Evolutionary conservation across 2,888 invertebrate species (phyloP).

Genomic region (Lithophane ornitopus): DNA sequence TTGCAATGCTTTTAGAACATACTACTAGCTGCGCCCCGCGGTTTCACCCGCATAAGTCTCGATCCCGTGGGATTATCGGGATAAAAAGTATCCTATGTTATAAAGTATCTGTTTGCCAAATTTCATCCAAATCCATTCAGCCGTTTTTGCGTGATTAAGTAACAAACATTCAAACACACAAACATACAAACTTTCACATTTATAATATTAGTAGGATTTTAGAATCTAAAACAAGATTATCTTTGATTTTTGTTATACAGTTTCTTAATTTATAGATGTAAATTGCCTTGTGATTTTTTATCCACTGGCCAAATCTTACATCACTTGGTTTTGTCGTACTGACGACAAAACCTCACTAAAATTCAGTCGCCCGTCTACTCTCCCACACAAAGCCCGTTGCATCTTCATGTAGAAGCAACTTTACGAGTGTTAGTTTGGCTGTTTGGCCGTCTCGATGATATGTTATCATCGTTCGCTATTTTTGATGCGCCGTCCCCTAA

Average conservation of each 20-base stretch:
- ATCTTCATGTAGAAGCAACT: constrained; percentile 79
- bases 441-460: constrained; percentile 82
- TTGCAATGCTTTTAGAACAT: background rate
- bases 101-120: too few relatives aligned
- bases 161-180: too few relatives aligned
- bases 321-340: background rate
- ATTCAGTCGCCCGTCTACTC: constrained; percentile 70
- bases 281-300: background rate
- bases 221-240: too few relatives aligned
- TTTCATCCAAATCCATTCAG: too few relatives aligned
- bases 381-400: constrained; percentile 66
- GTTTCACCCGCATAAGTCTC: too few relatives aligned
- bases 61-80: too few relatives aligned
- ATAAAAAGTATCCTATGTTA: too few relatives aligned
- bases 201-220: too few relatives aligned
- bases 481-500: constrained; percentile 73
- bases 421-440: constrained; percentile 85
- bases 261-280: background rate
- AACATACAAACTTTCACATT: too few relatives aligned
- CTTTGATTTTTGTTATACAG: background rate
- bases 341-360: constrained; percentile 4
- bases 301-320: background rate
- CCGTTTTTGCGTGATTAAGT: too few relatives aligned
- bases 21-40: too few relatives aligned
- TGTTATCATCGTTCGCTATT: constrained; percentile 79